Conservation (phyloP, 1,140 invertebrate genomes). For the Leptinotarsa defecta region DNA sequence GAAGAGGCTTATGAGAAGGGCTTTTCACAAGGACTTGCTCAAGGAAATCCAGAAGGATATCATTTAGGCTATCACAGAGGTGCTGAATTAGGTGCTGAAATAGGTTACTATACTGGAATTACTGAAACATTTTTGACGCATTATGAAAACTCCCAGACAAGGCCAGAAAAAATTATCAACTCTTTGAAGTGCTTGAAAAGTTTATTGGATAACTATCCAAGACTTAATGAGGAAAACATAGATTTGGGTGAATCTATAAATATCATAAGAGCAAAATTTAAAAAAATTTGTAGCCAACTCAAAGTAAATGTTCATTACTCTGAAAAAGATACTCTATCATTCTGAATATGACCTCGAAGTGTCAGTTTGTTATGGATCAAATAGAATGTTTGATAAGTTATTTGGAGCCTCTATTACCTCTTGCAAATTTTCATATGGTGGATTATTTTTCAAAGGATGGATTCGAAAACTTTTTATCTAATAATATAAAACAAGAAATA, state of each 20-base stretch:
- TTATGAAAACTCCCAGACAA: constrained; percentile 37
- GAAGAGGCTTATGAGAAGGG: constrained; percentile 66
- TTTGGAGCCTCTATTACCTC: constrained; percentile 63
- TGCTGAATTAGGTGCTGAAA: constrained; percentile 66
- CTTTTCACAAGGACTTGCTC: constrained; percentile 57
- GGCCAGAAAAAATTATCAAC: constrained; percentile 60
- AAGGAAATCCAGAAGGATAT: constrained; percentile 67
- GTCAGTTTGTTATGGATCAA: constrained; percentile 49
- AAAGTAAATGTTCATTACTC: constrained; percentile 63
- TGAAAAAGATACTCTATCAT: constrained; percentile 60
- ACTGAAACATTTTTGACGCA: constrained; percentile 53
- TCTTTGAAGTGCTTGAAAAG: constrained; percentile 62
- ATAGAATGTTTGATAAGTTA: constrained; percentile 63
- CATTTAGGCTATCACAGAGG: constrained; percentile 70
- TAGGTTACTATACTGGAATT: constrained; percentile 65
- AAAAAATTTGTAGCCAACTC: constrained; percentile 68
- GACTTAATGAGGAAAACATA: constrained; percentile 64
- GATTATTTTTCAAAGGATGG: constrained; percentile 76
- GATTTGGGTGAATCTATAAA: constrained; percentile 68
- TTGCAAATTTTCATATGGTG: constrained; percentile 80
- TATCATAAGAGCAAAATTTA: constrained; percentile 68
- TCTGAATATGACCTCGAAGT: constrained; percentile 51
- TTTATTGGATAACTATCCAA: constrained; percentile 68
- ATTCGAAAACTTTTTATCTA: constrained; percentile 66
- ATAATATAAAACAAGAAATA: constrained; percentile 61